Evolutionary conservation across 2,113 vertebrate species (phyloP), one percentile per base, ranked within the genome.

Genomic region (Ptychochromis oligacanthus): DNA sequence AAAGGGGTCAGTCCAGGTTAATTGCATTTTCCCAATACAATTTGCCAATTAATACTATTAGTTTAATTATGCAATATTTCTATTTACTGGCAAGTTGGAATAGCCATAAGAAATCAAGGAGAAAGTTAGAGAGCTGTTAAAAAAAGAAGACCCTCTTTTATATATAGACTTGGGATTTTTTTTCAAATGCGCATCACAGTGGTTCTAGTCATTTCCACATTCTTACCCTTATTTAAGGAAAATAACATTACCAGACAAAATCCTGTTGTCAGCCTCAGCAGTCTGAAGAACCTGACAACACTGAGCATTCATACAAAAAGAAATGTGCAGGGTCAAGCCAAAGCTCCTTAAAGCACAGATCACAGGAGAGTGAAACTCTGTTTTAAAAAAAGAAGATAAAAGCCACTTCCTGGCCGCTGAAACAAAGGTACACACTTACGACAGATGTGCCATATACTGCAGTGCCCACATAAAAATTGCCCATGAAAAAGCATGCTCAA

Each of bases 341-440:
- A 43, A 76, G 61, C 13, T 31, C 62, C 58, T 85, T 74, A 67
- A 90, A 87, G 57, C 79, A 89, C 90, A 89, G 61, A 90, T 91
- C 54, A 38, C 88, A 84, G 88, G 5, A 7, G 77, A 76, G 77
- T 86, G 85, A 88, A 89, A 93, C 58, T 84, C 36, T 36, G 52
- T 72, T 67, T 65, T 40, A 40, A 24, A 17, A 49, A 5, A 46
- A 17, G 17, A 0, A 1, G 6, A 40, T 72, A 54, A 26, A 11
- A 57, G 26, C 55, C 0, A 6, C 83, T 80, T 82, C 15, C 12
- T 81, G 83, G 83, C 40, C 49, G 75, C 59, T 59, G 18, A 85
- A 81, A 56, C 75, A 77, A 75, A 52, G 4, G 24, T 54, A 52
- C 78, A 36, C 80, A 64, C 59, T 31, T 65, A 7, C 24, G 24